Base-by-base conservation (phyloP, 2,888 invertebrate genomes). In the Drosophila monieri region DNA sequence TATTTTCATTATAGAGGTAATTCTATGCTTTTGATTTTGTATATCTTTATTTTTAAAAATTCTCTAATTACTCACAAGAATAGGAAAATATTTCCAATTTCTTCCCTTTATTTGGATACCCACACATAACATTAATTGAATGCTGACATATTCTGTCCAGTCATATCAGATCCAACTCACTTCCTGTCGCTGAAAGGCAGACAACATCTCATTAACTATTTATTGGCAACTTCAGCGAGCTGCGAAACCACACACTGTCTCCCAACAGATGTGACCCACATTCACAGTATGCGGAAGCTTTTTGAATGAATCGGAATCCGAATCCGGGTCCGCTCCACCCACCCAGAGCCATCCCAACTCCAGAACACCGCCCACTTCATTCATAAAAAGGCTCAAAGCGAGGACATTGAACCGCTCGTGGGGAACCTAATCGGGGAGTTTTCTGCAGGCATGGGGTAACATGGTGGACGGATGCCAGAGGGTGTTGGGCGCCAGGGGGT, bases 331-430 rank as follows among this genome's bases (percentile, higher is more conserved):
- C 44, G 25, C 39, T 9, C 10, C 53, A 35, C 49, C 30, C 37
- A 6, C 35, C 37, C n/a, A 39, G 10, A 14, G 23, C 4, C 39
- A 39, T 35, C 21, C 37, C 48, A 43, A 56, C 47, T 66, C 57
- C 56, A 21, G 14, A 2, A 9, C 30, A 32, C 25, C 47, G 30
- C 56, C 66, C 56, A 68, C 70, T 76, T 68, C 84, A 84, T 84
- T 84, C 84, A 84, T 88, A 62, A 78, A 75, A 79, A 62, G 67
- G 58, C 61, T 68, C 54, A 61, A 44, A 64, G 53, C 64, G 73
- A 76, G 84, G 87, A 74, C 84, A 84, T 84, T 84, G 84, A 84
- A 84, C 84, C 66, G 76, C 56, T 71, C 60, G 18, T 10, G 70
- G 68, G 72, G 73, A 69, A 74, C 74, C 69, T 76, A 86, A 88